Conservation (phyloP, 2,797 vertebrate genomes). For the Hippocampus kuda region DNA sequence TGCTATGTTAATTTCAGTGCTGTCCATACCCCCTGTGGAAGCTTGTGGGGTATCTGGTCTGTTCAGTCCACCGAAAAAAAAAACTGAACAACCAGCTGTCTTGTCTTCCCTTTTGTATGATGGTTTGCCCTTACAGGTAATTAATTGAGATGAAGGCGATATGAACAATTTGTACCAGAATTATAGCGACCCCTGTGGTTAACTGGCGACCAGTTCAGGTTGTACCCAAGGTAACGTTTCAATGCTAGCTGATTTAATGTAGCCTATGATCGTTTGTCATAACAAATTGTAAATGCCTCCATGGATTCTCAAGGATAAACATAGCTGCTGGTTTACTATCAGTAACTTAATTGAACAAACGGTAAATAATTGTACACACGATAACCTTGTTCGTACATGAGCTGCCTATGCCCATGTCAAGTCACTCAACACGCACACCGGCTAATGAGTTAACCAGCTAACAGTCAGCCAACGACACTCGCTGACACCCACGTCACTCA, state of each 20-base stretch:
- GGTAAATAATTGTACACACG: too few relatives aligned
- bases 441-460: too few relatives aligned
- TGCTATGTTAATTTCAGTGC: not conserved
- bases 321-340: too few relatives aligned
- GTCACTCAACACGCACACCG: too few relatives aligned
- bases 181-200: too few relatives aligned
- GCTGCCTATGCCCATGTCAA: too few relatives aligned
- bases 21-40: not conserved
- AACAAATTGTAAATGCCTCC: not conserved
- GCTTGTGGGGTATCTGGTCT: not conserved
- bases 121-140: not conserved
- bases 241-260: not conserved
- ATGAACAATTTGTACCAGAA: too few relatives aligned
- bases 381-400: too few relatives aligned
- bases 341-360: too few relatives aligned
- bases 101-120: not conserved
- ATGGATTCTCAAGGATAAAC: not conserved
- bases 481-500: too few relatives aligned
- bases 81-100: not conserved
- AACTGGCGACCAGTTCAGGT: too few relatives aligned
- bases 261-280: not conserved
- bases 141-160: not conserved
- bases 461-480: too few relatives aligned
- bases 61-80: not conserved
- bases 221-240: not conserved